phyloP scores from a whole-genome alignment of 2,797 vertebrate genomes.

The Rhinatrema bivittatum region DNA sequence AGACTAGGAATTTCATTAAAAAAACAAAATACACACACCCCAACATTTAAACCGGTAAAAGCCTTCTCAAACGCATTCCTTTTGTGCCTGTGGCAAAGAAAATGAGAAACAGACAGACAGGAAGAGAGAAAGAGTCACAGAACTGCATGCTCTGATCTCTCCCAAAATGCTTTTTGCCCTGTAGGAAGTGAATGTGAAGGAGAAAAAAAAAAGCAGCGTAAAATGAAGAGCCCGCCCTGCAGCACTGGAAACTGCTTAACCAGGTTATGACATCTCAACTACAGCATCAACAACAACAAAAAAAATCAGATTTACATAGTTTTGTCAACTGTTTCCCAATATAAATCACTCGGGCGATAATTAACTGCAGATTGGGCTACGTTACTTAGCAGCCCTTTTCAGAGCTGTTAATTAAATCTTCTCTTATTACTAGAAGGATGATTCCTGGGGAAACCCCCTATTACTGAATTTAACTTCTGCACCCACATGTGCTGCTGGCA shows the following conservation, averaged over 20 bases:
- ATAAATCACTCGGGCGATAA: conserved; percentile 33
- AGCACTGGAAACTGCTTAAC: too few species aligned
- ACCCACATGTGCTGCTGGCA: too few species aligned
- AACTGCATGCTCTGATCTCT: not conserved
- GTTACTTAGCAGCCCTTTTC: conserved; percentile 18
- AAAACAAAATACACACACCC: too few species aligned
- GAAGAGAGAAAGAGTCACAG: too few species aligned
- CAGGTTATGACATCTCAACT: conserved; percentile 9
- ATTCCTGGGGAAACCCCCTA: too few species aligned
- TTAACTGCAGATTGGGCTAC: conserved; percentile 31
- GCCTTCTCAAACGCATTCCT: conserved; percentile 8
- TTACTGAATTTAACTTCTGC: too few species aligned
- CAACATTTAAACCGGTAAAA: conserved; percentile 1
- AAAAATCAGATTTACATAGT: conserved; percentile 28
- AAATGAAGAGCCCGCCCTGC: too few species aligned
- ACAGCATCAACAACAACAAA: conserved; percentile 18
- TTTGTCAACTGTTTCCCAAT: conserved; percentile 36
- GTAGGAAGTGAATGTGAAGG: too few species aligned
- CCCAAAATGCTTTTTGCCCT: not conserved
- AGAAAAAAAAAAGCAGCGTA: too few species aligned
- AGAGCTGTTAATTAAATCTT: conserved; percentile 43
- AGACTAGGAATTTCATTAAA: not conserved
- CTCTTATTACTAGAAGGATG: too few species aligned
- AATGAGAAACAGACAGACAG: too few species aligned
- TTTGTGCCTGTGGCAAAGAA: too few species aligned